These are phyloP conservation scores for Fulica atra DNA, from an alignment of 2,113 vertebrate species.

Conservation along the genomic window DNA sequence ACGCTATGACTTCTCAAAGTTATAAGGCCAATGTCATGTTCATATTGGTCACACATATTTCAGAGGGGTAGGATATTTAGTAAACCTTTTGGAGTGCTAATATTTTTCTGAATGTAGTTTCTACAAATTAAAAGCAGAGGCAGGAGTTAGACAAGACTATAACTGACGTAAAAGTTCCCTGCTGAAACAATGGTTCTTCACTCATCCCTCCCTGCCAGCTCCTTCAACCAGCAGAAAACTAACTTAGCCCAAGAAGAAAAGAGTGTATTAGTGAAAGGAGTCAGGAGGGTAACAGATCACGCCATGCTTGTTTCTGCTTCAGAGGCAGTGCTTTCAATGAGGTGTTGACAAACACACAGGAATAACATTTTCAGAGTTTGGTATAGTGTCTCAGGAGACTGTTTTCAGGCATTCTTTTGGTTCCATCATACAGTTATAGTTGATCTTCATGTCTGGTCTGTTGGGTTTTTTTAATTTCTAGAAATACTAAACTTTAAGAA, in stretches of 20 bases:
- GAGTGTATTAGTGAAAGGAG: background rate
- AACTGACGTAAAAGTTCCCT: background rate
- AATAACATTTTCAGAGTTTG: background rate
- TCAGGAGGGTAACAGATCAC: background rate
- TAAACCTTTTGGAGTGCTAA: background rate
- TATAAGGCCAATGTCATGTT: background rate
- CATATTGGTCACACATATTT: background rate
- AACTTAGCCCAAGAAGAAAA: background rate
- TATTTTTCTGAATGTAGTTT: background rate
- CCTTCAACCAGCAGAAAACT: background rate
- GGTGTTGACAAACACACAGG: background rate
- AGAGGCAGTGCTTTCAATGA: background rate
- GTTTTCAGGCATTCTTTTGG: background rate
- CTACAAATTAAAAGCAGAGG: background rate
- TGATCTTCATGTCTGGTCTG: background rate
- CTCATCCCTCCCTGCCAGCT: background rate
- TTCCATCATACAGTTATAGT: background rate
- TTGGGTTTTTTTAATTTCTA: background rate
- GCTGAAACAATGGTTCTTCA: background rate
- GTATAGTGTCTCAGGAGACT: background rate
- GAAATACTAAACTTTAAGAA: background rate
- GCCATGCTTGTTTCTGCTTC: background rate
- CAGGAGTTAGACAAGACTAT: background rate
- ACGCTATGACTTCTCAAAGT: background rate
- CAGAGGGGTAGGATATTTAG: background rate